These are phyloP conservation scores for Polydrusus tereticollis DNA, from an alignment of 2,888 invertebrate genomes.

Conservation along the genomic window DNA sequence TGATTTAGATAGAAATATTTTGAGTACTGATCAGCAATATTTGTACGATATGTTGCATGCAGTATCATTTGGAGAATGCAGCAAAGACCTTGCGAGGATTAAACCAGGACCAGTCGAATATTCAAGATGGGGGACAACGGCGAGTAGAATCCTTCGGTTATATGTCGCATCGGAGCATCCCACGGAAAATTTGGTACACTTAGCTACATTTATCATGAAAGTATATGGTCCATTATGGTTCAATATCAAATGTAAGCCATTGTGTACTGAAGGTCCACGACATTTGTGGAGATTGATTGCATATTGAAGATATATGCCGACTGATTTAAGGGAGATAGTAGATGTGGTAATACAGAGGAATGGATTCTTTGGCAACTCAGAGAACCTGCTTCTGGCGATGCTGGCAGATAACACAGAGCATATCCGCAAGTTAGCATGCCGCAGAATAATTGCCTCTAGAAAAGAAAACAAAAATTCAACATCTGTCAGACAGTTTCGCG, in stretches of 20 bases:
- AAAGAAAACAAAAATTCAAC: neutral
- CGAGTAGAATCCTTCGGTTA: slow-evolving; percentile 8
- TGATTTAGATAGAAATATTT: slow-evolving; percentile 18
- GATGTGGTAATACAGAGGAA: slow-evolving; percentile 8
- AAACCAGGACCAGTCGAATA: slow-evolving; percentile 10
- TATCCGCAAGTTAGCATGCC: neutral
- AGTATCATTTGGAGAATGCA: slow-evolving; percentile 20
- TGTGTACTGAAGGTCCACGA: slow-evolving; percentile 12
- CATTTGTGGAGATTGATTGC: slow-evolving; percentile 5
- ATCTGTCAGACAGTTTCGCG: neutral
- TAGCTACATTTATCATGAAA: slow-evolving; percentile 6
- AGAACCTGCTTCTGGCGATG: slow-evolving; percentile 9
- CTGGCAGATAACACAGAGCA: neutral
- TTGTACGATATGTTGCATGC: slow-evolving; percentile 27
- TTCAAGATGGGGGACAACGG: slow-evolving; percentile 4
- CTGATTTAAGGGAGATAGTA: neutral
- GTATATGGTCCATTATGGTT: slow-evolving; percentile 17
- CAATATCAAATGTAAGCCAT: slow-evolving; percentile 9
- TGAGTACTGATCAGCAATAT: slow-evolving; percentile 29
- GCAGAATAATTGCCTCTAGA: neutral
- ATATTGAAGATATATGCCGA: slow-evolving; percentile 15
- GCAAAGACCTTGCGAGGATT: slow-evolving; percentile 1
- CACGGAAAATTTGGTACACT: slow-evolving; percentile 4
- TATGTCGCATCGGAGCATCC: slow-evolving; percentile 12
- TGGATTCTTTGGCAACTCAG: neutral